Conservation (phyloP, 1,140 invertebrate genomes). For the Penaeus chinensis region DNA sequence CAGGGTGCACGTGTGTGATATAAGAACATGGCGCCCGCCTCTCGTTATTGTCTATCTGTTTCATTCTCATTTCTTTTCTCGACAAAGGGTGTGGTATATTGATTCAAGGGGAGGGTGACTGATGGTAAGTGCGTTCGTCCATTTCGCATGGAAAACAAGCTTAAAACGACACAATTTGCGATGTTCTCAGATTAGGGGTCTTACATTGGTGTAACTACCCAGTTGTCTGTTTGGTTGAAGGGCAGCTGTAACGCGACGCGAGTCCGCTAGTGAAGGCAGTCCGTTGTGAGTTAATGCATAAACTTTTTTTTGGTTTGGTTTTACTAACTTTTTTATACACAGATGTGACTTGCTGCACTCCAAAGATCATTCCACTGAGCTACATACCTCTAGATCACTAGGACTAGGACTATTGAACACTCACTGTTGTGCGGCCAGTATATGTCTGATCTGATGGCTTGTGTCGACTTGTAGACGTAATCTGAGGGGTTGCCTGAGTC, state of each 20-base stretch:
- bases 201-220: conserved; percentile 57
- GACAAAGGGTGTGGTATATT: too few species aligned
- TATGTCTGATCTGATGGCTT: conserved; percentile 37
- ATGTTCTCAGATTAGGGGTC: conserved; percentile 60
- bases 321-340: conserved; percentile 25
- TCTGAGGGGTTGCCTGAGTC: conserved; percentile 53
- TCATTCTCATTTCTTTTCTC: too few species aligned
- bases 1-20: too few species aligned
- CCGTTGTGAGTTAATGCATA: conserved; percentile 35
- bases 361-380: conserved; percentile 59
- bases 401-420: conserved; percentile 58
- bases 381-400: conserved; percentile 55
- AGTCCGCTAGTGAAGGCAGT: conserved; percentile 36
- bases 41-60: too few species aligned
- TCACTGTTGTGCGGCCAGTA: conserved; percentile 50
- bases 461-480: conserved; percentile 43
- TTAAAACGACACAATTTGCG: conserved; percentile 19
- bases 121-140: too few species aligned
- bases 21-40: too few species aligned
- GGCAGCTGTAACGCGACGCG: conserved; percentile 23
- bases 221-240: conserved; percentile 29
- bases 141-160: background rate
- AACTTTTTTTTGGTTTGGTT: conserved; percentile 37
- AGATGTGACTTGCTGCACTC: conserved; percentile 54
- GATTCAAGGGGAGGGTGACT: too few species aligned